phyloP scores from a whole-genome alignment of 2,888 invertebrate species.

The Octonoba sinensis region DNA sequence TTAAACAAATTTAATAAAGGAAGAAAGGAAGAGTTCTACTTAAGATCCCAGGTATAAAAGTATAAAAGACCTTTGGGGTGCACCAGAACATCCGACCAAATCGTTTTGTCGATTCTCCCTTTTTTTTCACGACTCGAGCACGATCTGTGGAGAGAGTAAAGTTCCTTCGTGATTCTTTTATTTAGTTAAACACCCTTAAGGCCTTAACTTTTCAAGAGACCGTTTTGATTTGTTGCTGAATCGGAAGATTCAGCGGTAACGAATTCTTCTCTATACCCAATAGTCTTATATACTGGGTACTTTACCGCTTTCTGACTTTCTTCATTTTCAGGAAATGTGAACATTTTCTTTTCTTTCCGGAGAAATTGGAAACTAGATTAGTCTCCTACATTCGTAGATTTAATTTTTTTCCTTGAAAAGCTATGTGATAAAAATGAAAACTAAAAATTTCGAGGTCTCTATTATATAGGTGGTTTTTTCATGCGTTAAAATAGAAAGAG shows the following conservation, averaged over 20 bases:
- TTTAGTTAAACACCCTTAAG: conserved; percentile 49
- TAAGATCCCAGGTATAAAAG: not conserved
- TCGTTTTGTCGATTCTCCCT: conserved; percentile 39
- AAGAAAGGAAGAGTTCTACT: too few species aligned
- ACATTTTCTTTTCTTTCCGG: too few species aligned
- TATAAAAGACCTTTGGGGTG: conserved; percentile 9
- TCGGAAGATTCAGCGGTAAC: conserved; percentile 13
- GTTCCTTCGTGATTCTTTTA: conserved; percentile 25
- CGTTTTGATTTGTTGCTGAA: conserved; percentile 51
- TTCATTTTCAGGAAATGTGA: too few species aligned
- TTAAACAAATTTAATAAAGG: too few species aligned
- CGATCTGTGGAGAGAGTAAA: conserved; percentile 14
- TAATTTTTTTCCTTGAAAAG: too few species aligned
- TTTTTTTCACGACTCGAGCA: conserved; percentile 34
- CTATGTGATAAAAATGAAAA: too few species aligned
- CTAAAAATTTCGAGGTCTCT: too few species aligned
- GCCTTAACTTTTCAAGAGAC: conserved; percentile 28
- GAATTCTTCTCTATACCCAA: conserved; percentile 36
- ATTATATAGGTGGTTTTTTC: too few species aligned
- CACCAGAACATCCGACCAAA: conserved; percentile 26
- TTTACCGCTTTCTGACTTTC: too few species aligned
- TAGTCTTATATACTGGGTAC: conserved; percentile 3
- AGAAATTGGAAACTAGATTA: too few species aligned
- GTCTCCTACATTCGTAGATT: too few species aligned
- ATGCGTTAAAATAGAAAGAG: too few species aligned